Conservation (phyloP, 1,140 invertebrate species). For the Diachasma alloeum region DNA sequence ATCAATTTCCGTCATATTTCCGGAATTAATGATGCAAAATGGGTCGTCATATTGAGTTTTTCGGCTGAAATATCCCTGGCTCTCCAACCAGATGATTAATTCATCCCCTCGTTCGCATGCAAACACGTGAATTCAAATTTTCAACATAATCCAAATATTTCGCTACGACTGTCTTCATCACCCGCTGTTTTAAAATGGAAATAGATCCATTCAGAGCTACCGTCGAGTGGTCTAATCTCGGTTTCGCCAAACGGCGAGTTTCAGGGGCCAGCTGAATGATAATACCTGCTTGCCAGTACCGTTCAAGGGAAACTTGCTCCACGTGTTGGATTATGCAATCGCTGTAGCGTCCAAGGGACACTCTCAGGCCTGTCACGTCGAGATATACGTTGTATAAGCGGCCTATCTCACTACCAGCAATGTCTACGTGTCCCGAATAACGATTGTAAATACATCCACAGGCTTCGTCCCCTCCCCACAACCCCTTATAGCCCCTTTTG, state of each 20-base stretch:
- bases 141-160: too few species aligned
- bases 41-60: too few species aligned
- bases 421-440: constrained; percentile 34
- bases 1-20: too few species aligned
- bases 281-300: constrained; percentile 30
- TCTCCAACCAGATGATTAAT: too few species aligned
- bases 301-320: constrained; percentile 33
- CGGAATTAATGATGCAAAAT: too few species aligned
- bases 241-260: constrained; percentile 29
- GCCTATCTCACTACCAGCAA: constrained; percentile 23
- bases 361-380: neutral
- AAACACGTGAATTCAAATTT: too few species aligned
- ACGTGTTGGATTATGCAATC: constrained; percentile 38
- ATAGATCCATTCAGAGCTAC: neutral
- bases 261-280: constrained; percentile 37
- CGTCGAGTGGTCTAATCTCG: constrained; percentile 35
- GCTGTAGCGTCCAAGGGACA: neutral
- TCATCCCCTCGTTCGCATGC: too few species aligned
- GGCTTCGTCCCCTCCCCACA: too few species aligned
- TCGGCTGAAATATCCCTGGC: neutral
- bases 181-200: neutral
- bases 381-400: constrained; percentile 36
- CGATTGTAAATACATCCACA: constrained; percentile 28
- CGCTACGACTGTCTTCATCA: too few species aligned
- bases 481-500: too few species aligned